Base-by-base conservation (phyloP, 2,113 vertebrate genomes). In the Xiphophorus couchianus region DNA sequence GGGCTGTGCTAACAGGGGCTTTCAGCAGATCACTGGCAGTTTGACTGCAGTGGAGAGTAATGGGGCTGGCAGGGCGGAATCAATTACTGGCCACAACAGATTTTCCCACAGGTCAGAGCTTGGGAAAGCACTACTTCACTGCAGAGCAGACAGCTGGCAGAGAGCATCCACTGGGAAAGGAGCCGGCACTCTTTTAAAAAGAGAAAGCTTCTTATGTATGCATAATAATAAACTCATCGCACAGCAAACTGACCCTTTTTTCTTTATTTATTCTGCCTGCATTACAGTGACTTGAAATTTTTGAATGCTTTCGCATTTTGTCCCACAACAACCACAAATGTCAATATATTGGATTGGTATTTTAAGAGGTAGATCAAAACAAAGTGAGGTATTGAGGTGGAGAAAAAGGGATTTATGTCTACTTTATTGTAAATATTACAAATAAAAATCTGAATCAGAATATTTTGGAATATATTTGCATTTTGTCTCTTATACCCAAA, bases 41-140 rank as follows among this genome's bases (percentile, higher is more conserved):
- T 96, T 97, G 95, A 97, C 96, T 97, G 95, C 94, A 93, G 94
- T 94, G 93, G 95, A 93, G 94, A 95, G 96, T 96, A 96, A 97
- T 97, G 97, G 96, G 96, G 96, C 96, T 98, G 97, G 97, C 96
- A 96, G 97, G 95, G 96, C 97, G 97, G 97, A 99, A 97, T 99
- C 97, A 98, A 98, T 99, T 98, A 98, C 95, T 96, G 95, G 97
- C 97, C 96, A 96, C 94, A 95, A 96, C 96, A 96, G 95, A 99
- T 96, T 98, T 98, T 99, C 97, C 96, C 97, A 99, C 97, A 98
- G 96, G 96, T 96, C 94, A 90, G 93, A 95, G 95, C 96, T 97
- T 97, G 96, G 96, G 96, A 98, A 97, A 95, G 95, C 95, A 94
- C 92, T 93, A 94, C 94, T 91, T 95, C 94, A 94, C 91, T 86